Base-by-base conservation (phyloP, 1,140 invertebrate genomes). In the Sinonovacula constricta region DNA sequence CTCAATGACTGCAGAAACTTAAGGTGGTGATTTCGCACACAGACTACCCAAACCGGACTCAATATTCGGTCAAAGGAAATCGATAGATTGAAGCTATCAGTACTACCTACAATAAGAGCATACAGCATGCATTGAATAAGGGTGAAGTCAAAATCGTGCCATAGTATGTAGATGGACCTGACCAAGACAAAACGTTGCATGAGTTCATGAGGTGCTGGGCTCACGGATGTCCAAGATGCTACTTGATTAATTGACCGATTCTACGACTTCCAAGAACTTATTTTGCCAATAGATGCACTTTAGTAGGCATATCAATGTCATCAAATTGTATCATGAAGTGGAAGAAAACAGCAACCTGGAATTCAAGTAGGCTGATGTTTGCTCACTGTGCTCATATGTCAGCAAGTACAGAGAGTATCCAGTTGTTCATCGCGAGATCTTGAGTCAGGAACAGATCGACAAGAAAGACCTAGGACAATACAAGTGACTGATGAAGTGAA, bases 61-160 rank as follows among this genome's bases (percentile, higher is more conserved):
- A 15, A 24, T 63, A 63, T 15, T 36, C 60, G 2, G 49, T 63
- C 33, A 63, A 63, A 45, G 60, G 2, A 39, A 22, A 39, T 14
- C 33, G 34, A 24, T 63, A 39, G 60, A n/a, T 63, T 10, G 33
- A 63, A 24, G 10, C 3, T 5, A 4, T 22, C 1, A 39, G 22
- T n/a, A n/a, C 15, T 7, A 3, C 26, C 2, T 14, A 1, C n/a
- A 4, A 7, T 24, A 12, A 22, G 1, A 34, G 3, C 18, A 63
- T 63, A 3, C 18, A 33, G 14, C 60, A 63, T 45, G 60, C 60
- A n/a, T 39, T 63, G n/a, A 66, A 66, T n/a, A 49, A 49, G 28
- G 45, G 63, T 1, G 63, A 66, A 66, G 2, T 15, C 3, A 5
- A 30, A 30, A 49, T 67, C 4, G 63, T 39, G n/a, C 39, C 22